Percentiles rank a stretch among this genome's conserved stretches.
Evolutionary conservation across 2,113 vertebrate genomes (phyloP).

Genomic region (Ancistrus triradiatus): DNA sequence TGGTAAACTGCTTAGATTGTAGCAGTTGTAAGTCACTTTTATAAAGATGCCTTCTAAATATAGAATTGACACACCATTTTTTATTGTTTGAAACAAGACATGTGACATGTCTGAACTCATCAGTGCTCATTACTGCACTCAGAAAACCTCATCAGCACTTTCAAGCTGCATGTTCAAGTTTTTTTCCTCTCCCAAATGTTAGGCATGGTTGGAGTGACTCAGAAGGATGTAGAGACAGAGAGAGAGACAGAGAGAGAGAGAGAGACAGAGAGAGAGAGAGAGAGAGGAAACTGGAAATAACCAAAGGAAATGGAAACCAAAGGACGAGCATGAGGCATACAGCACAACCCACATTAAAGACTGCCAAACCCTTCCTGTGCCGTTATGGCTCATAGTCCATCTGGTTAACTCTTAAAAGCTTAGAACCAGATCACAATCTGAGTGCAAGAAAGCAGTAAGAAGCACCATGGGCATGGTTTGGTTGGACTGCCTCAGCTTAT

Average conservation of each 20-base stretch:
- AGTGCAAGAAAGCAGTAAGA: neutral
- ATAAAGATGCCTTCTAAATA: too few relatives aligned
- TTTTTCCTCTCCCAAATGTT: neutral
- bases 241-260: neutral
- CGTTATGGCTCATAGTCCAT: too few relatives aligned
- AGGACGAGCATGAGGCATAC: neutral
- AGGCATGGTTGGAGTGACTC: conserved; percentile 15
- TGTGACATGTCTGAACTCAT: neutral
- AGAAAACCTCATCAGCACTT: conserved; percentile 1
- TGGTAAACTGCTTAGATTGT: too few relatives aligned
- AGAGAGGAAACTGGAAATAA: neutral
- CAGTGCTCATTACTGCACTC: neutral
- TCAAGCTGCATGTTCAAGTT: neutral
- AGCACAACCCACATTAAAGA: neutral
- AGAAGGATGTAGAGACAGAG: neutral
- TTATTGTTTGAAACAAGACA: too few relatives aligned
- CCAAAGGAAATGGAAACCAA: neutral
- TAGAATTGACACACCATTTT: too few relatives aligned
- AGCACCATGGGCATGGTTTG: neutral
- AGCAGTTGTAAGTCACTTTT: too few relatives aligned
- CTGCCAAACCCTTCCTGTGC: too few relatives aligned
- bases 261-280: neutral
- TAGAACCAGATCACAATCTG: too few relatives aligned
- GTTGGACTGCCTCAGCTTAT: neutral
- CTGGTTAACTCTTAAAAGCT: neutral